Conservation (phyloP, 1,140 invertebrate species). For the Bicyclus anynana region DNA sequence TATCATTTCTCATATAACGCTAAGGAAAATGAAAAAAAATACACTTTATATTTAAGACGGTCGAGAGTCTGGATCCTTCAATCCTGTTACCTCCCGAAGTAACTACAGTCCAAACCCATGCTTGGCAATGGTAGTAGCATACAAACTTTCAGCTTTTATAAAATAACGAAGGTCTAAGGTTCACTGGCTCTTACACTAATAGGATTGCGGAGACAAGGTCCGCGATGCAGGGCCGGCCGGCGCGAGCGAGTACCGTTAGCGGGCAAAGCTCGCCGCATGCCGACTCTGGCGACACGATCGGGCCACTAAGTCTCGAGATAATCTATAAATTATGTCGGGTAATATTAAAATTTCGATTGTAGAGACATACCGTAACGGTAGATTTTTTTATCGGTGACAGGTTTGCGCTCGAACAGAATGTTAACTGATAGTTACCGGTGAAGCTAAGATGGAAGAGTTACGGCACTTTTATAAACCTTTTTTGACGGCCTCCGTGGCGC, state of each 20-base stretch:
- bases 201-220: constrained; percentile 56
- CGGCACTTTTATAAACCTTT: no score
- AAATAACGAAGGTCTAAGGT: no score
- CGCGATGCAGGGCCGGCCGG: constrained; percentile 55
- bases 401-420: not conserved
- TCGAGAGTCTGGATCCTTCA: no score
- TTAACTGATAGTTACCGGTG: not conserved
- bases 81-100: no score
- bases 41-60: no score
- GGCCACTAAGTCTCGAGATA: constrained; percentile 50
- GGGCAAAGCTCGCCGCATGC: constrained; percentile 35
- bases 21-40: no score
- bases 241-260: constrained; percentile 56
- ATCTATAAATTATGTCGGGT: constrained; percentile 44
- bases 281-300: constrained; percentile 34
- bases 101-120: no score
- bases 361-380: not conserved
- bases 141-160: no score
- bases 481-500: no score
- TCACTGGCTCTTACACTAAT: no score
- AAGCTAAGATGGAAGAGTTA: not conserved
- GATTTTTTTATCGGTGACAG: not conserved
- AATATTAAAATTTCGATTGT: constrained; percentile 31
- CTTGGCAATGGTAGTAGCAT: no score
- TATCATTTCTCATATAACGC: no score